Evolutionary conservation across 2,888 invertebrate species (phyloP).

Genomic region (Nomada fucata): DNA sequence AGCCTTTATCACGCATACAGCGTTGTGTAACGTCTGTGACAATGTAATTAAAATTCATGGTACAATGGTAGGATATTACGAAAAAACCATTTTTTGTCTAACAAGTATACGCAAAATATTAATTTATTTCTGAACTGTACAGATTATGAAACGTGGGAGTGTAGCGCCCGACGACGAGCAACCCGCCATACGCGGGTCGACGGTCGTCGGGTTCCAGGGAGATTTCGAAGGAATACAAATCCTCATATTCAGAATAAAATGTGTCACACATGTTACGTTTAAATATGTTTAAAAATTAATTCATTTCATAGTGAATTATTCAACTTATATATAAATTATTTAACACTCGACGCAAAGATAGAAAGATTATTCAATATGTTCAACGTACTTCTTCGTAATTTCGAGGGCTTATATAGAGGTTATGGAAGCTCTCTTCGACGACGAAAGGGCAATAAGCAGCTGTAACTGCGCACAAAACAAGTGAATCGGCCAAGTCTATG

Average conservation of each 20-base stretch:
- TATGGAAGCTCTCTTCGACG: slow-evolving; percentile 83
- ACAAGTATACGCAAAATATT: too few relatives aligned
- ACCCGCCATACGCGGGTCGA: too few relatives aligned
- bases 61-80: too few relatives aligned
- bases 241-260: too few relatives aligned
- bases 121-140: background rate
- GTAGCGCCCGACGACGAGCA: too few relatives aligned
- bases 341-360: background rate
- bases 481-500: slow-evolving; percentile 85
- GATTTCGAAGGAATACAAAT: too few relatives aligned
- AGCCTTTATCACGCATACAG: slow-evolving; percentile 85
- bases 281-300: too few relatives aligned
- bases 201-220: too few relatives aligned
- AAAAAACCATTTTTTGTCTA: too few relatives aligned
- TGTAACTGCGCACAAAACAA: slow-evolving; percentile 86
- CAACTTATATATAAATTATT: background rate
- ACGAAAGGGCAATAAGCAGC: slow-evolving; percentile 87
- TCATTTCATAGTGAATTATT: background rate
- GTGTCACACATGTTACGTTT: too few relatives aligned
- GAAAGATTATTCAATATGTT: background rate
- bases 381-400: slow-evolving; percentile 79
- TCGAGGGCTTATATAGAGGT: slow-evolving; percentile 84
- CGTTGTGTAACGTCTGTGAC: slow-evolving; percentile 85
- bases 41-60: background rate
- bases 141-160: background rate